Percentiles rank a stretch among this genome's conserved stretches.
These are phyloP conservation scores for Apodemia duryi DNA, from an alignment of 2,888 invertebrate genomes.

Conservation along the genomic window DNA sequence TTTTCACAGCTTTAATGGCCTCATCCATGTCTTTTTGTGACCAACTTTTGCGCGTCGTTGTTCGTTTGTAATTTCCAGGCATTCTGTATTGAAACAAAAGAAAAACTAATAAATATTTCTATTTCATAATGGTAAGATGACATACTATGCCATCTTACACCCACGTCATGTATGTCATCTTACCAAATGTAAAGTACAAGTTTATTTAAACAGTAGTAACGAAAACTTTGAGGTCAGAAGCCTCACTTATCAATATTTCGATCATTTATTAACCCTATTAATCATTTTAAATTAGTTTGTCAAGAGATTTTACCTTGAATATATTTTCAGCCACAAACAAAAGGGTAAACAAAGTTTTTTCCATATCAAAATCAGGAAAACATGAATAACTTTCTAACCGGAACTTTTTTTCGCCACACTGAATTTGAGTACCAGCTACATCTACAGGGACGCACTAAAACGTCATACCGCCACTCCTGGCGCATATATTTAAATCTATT, in stretches of 20 bases:
- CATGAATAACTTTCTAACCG: background rate
- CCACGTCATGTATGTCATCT: background rate
- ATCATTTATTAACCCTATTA: background rate
- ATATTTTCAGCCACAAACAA: too few species aligned
- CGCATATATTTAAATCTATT: background rate
- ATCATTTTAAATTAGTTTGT: too few species aligned
- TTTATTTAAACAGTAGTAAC: background rate
- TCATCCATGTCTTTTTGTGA: too few species aligned
- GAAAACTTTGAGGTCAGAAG: too few species aligned
- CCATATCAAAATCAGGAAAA: background rate
- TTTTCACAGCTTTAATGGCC: too few species aligned
- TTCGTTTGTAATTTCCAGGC: too few species aligned
- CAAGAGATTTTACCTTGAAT: too few species aligned
- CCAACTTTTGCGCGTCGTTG: too few species aligned
- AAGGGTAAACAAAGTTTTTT: background rate
- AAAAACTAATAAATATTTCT: too few species aligned
- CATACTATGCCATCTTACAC: background rate
- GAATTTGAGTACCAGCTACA: background rate
- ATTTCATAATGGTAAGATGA: too few species aligned
- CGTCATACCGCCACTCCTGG: background rate
- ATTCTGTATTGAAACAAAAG: too few species aligned
- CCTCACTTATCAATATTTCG: too few species aligned
- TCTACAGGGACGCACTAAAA: background rate
- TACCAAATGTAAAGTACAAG: background rate
- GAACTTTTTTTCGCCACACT: background rate